Evolutionary conservation across 2,797 vertebrate species (phyloP).

Genomic region (Emydoidea blandingii): DNA sequence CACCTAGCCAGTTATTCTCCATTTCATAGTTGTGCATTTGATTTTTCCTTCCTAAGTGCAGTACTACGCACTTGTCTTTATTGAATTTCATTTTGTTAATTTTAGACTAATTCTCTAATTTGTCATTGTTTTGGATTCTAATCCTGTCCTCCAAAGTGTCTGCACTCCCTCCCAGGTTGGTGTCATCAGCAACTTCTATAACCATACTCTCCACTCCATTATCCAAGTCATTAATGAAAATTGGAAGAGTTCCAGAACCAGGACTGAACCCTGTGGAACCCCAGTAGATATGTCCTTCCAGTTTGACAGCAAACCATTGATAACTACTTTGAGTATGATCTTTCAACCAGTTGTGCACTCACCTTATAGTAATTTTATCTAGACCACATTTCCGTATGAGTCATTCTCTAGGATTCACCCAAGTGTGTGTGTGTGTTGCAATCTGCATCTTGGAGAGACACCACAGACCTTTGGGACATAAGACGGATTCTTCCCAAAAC

Average conservation of each 20-base stretch:
- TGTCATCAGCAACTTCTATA: background rate
- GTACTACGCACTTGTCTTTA: too few relatives aligned
- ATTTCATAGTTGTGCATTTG: background rate
- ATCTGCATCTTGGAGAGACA: background rate
- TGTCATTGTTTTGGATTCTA: background rate
- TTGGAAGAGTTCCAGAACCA: background rate
- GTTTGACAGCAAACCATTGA: background rate
- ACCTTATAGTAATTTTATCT: too few relatives aligned
- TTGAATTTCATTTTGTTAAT: background rate
- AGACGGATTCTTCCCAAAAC: background rate
- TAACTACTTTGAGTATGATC: background rate
- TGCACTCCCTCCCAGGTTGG: background rate
- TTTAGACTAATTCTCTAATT: background rate
- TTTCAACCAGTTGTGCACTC: background rate
- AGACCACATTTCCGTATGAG: background rate
- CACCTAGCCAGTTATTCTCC: background rate
- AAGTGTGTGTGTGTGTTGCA: background rate
- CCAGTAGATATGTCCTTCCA: background rate
- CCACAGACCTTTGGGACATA: background rate
- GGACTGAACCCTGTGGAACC: background rate
- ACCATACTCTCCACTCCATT: background rate
- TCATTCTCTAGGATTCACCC: background rate
- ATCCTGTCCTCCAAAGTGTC: background rate
- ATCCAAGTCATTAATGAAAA: background rate
- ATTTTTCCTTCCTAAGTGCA: background rate